These are phyloP conservation scores for Maniola hyperantus DNA, from an alignment of 2,888 invertebrate species.

Conservation along the genomic window DNA sequence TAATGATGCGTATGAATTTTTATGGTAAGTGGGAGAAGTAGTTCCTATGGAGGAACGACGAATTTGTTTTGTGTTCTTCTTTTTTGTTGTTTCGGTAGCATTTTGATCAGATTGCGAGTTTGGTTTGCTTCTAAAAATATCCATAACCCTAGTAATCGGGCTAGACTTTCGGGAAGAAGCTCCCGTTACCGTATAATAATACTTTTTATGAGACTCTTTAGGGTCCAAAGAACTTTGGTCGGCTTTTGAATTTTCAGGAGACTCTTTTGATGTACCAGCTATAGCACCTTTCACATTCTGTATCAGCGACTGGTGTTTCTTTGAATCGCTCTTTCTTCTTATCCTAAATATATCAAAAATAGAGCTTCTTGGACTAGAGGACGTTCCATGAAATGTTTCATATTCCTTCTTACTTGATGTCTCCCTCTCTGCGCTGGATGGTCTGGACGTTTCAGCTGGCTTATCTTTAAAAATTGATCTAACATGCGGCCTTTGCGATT, in stretches of 20 bases:
- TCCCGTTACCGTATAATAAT: constrained; percentile 79
- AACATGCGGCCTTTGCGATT: constrained; percentile 74
- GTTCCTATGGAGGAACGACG: constrained; percentile 76
- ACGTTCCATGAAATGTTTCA: constrained; percentile 78
- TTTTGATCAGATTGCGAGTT: constrained; percentile 60
- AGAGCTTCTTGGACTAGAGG: constrained; percentile 76
- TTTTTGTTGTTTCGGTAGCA: constrained; percentile 61
- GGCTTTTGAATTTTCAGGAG: constrained; percentile 62
- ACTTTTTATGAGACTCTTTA: constrained; percentile 75
- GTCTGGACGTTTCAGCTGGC: constrained; percentile 60
- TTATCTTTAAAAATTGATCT: constrained; percentile 75
- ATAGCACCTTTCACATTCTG: constrained; percentile 57
- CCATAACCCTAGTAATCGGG: constrained; percentile 78
- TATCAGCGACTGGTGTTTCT: constrained; percentile 64
- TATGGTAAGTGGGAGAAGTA: constrained; percentile 76
- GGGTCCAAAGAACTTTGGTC: constrained; percentile 58
- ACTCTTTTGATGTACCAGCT: constrained; percentile 59
- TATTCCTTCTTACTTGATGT: constrained; percentile 65
- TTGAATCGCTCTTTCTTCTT: constrained; percentile 76
- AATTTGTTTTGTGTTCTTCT: constrained; percentile 64
- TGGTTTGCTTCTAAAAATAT: constrained; percentile 74
- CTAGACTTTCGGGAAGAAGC: constrained; percentile 76
- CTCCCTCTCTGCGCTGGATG: constrained; percentile 73
- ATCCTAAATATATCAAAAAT: constrained; percentile 79
- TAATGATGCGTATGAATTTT: constrained; percentile 76